phyloP scores from a whole-genome alignment of 2,113 vertebrate genomes.

The Bettongia penicillata region DNA sequence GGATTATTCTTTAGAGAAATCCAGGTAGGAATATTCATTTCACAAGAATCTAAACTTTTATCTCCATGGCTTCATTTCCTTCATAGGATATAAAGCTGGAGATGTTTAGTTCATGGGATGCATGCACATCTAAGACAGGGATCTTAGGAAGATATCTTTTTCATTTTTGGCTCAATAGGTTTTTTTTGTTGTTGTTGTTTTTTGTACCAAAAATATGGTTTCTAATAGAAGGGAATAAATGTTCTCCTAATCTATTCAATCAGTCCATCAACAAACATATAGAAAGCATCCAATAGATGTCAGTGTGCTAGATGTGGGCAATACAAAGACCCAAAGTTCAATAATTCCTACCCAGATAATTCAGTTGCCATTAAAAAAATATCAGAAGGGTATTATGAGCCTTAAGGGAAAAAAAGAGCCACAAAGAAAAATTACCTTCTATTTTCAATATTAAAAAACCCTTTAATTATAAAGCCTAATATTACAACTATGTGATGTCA shows the following conservation, averaged over 20 bases:
- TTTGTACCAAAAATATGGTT: not conserved
- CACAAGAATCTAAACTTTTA: not conserved
- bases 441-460: not conserved
- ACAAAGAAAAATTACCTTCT: not conserved
- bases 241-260: slow-evolving; percentile 15
- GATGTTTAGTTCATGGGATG: not conserved
- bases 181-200: too few species aligned
- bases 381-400: not conserved
- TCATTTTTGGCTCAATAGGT: slow-evolving; percentile 12
- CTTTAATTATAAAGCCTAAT: not conserved
- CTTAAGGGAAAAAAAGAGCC: not conserved
- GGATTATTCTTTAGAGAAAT: not conserved
- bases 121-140: not conserved
- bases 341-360: not conserved
- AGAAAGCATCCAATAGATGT: not conserved
- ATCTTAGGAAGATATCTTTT: not conserved
- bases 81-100: not conserved
- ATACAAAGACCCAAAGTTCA: not conserved
- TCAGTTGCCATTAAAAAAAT: not conserved
- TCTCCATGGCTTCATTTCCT: not conserved
- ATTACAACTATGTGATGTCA: not conserved
- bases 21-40: not conserved
- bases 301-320: not conserved
- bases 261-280: not conserved
- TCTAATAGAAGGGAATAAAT: not conserved